Conservation (phyloP, 1,140 invertebrate genomes). For the Ostrea edulis region DNA sequence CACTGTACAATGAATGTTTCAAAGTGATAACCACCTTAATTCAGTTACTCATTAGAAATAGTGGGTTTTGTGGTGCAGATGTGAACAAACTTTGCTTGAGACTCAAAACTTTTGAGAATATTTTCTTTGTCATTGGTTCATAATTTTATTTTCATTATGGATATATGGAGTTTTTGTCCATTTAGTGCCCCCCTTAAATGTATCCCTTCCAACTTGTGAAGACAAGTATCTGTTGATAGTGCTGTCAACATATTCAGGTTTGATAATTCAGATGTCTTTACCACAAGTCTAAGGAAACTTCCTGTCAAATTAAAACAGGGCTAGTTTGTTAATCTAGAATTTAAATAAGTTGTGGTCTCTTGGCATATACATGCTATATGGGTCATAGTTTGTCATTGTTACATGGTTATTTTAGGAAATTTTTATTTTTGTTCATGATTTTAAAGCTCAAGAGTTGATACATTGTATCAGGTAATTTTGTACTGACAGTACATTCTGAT, state of each 20-base stretch:
- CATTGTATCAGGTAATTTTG: background rate
- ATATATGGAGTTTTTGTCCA: background rate
- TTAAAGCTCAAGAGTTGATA: background rate
- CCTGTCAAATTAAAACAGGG: slow-evolving; percentile 30
- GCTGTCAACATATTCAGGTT: background rate
- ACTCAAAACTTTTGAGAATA: background rate
- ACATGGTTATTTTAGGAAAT: background rate
- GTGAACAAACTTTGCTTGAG: too few species aligned
- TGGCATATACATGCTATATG: background rate
- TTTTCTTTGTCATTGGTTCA: background rate
- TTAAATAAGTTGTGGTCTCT: background rate
- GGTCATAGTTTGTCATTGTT: slow-evolving; percentile 18
- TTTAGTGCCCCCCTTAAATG: too few species aligned
- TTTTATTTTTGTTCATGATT: background rate
- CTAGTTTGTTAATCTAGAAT: background rate
- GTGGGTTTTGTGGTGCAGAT: too few species aligned
- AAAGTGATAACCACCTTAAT: too few species aligned
- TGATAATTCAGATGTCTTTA: background rate
- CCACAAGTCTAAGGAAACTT: background rate
- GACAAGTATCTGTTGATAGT: too few species aligned
- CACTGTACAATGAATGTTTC: too few species aligned
- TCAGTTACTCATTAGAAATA: too few species aligned
- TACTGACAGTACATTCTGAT: background rate
- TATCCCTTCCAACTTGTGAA: too few species aligned
- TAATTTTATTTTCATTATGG: background rate